phyloP scores from a whole-genome alignment of 2,888 invertebrate species.

The Lumbricus terrestris region DNA sequence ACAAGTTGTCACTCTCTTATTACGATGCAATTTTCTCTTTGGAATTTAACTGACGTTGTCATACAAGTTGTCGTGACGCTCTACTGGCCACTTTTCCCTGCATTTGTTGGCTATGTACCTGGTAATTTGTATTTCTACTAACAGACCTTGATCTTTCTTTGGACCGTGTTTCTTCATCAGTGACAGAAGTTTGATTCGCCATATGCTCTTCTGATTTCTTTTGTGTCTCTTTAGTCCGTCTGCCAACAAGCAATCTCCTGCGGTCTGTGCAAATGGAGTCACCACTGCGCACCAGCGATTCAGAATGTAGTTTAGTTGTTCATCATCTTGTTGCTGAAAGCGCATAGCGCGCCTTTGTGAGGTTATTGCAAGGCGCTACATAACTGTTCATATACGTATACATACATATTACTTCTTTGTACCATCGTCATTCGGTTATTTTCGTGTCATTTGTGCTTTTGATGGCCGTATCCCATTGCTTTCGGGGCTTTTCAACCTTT shows the following conservation, averaged over 20 bases:
- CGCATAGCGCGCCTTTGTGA: too few species aligned
- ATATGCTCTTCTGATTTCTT: not conserved
- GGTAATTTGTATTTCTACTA: not conserved
- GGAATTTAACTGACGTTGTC: too few species aligned
- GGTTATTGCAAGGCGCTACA: too few species aligned
- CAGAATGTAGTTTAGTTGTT: not conserved
- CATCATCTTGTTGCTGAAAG: not conserved
- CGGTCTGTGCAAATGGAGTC: not conserved
- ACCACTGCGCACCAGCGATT: not conserved
- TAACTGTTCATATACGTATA: too few species aligned
- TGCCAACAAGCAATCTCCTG: not conserved
- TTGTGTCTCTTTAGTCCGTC: not conserved
- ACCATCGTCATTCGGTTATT: not conserved
- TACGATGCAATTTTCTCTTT: too few species aligned
- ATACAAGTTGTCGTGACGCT: not conserved
- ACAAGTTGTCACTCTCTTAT: too few species aligned
- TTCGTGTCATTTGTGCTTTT: not conserved
- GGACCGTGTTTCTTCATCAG: not conserved
- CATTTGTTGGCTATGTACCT: not conserved
- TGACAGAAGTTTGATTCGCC: not conserved
- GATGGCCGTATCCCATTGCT: not conserved
- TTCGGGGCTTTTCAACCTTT: not conserved
- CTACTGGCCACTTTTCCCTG: not conserved
- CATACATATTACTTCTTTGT: not conserved
- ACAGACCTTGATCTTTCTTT: too few species aligned